Conservation (phyloP, 1,140 invertebrate genomes). For the Ericerus pela region DNA sequence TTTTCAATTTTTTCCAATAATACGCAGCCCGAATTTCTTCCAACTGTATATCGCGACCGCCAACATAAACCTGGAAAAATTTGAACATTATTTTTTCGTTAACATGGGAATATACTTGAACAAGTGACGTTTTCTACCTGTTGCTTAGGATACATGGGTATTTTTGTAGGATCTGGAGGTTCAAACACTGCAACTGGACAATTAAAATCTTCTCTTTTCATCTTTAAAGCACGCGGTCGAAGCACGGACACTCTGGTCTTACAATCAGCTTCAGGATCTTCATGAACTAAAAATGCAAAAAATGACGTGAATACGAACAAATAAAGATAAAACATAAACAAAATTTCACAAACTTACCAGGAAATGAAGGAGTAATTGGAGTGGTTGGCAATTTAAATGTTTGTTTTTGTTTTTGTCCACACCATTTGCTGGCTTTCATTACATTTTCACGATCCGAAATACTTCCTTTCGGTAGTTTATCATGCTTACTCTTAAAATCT, state of each 20-base stretch:
- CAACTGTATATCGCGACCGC: conserved; percentile 37
- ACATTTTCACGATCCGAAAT: conserved; percentile 39
- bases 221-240: conserved; percentile 20
- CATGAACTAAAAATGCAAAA: conserved; percentile 17
- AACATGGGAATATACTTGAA: background rate
- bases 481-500: background rate
- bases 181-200: conserved; percentile 28
- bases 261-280: conserved; percentile 12
- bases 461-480: conserved; percentile 15
- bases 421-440: conserved; percentile 15
- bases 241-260: conserved; percentile 1
- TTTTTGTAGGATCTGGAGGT: conserved; percentile 28
- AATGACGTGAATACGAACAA: background rate
- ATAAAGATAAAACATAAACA: background rate
- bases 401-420: conserved; percentile 7
- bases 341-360: conserved; percentile 18
- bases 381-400: conserved; percentile 9
- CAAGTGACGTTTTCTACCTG: conserved; percentile 23
- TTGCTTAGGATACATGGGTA: conserved; percentile 35
- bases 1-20: conserved; percentile 18
- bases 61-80: conserved; percentile 31
- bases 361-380: conserved; percentile 21
- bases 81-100: background rate
- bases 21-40: conserved; percentile 36
- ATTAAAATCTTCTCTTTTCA: conserved; percentile 19